Evolutionary conservation across 2,797 vertebrate species (phyloP).

Genomic region (Falco concolor): DNA sequence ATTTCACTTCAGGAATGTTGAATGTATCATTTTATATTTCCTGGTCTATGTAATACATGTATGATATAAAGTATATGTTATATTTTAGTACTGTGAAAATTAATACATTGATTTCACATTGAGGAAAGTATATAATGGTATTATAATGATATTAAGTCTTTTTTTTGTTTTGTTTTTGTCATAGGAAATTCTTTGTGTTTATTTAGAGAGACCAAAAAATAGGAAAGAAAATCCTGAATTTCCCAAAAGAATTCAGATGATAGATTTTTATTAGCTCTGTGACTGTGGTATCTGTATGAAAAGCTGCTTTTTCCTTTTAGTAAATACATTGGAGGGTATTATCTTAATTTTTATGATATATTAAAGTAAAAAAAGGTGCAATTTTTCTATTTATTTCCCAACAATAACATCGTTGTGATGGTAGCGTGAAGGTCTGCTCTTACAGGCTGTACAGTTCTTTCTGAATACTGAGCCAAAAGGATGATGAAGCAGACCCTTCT

Average conservation of each 20-base stretch:
- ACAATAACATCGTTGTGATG: background rate
- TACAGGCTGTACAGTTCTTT: background rate
- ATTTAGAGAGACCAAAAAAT: background rate
- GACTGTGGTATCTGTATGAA: background rate
- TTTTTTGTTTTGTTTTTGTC: background rate
- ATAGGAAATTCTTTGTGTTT: background rate
- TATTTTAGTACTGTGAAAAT: background rate
- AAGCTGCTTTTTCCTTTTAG: background rate
- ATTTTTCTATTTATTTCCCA: background rate
- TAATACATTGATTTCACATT: background rate
- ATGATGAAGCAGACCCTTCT: background rate
- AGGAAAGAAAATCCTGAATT: background rate
- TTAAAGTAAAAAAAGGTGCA: background rate
- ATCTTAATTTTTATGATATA: background rate
- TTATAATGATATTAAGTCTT: too few relatives aligned
- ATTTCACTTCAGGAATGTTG: background rate
- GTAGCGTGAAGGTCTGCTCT: background rate
- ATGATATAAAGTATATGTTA: background rate
- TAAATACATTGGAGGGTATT: background rate
- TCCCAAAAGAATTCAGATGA: background rate
- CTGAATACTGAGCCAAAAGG: background rate
- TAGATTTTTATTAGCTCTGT: background rate
- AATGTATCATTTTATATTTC: background rate
- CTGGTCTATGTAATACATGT: background rate
- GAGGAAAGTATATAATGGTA: background rate